A percentile compares a stretch with the other conserved stretches of the same genome.
These are phyloP conservation scores for Erynnis tages DNA, from an alignment of 2,888 invertebrate genomes.

Conservation along the genomic window DNA sequence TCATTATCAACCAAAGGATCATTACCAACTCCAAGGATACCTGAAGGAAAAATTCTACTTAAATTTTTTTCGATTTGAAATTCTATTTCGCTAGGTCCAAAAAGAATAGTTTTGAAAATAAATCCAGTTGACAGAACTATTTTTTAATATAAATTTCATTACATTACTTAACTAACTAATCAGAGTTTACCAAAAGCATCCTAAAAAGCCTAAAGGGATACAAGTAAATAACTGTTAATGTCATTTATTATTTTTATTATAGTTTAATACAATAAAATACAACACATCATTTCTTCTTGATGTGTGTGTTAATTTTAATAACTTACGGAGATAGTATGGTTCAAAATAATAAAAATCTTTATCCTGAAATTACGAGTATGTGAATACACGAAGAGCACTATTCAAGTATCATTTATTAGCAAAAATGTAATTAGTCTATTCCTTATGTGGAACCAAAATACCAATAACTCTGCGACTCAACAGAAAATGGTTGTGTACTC, in stretches of 20 bases:
- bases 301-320: not conserved
- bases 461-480: too few relatives aligned
- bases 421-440: too few relatives aligned
- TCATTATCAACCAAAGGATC: too few relatives aligned
- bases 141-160: conserved; percentile 4
- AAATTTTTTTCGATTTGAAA: too few relatives aligned
- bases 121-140: not conserved
- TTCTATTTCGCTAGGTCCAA: too few relatives aligned
- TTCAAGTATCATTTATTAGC: too few relatives aligned
- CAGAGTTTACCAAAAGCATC: conserved; percentile 10
- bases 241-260: not conserved
- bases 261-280: not conserved
- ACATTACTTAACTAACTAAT: conserved; percentile 2
- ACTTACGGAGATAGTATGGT: not conserved
- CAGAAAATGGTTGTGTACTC: too few relatives aligned
- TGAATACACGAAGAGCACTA: too few relatives aligned
- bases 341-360: not conserved
- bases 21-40: too few relatives aligned
- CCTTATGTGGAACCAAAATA: too few relatives aligned
- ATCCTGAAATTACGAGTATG: too few relatives aligned
- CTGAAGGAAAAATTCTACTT: too few relatives aligned
- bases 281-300: not conserved
- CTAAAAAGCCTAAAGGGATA: conserved; percentile 7
- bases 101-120: not conserved
- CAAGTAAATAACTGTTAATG: not conserved